Evolutionary conservation across 2,888 invertebrate species (phyloP), one percentile per base, ranked within the genome.

Genomic region (Drosophila rubida): DNA sequence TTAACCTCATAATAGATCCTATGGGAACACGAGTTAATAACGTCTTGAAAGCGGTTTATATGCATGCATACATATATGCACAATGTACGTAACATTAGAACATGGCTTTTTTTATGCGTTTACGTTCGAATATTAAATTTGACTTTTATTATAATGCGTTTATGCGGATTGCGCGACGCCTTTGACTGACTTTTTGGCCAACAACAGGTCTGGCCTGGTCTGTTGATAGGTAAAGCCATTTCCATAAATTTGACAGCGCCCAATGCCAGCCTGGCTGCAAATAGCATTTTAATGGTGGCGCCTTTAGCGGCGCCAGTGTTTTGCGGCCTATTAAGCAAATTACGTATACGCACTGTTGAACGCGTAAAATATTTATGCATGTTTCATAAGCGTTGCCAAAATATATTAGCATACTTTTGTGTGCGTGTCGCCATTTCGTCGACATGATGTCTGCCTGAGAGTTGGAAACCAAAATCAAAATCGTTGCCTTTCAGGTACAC

Each of bases 291-390:
- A 83, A 76, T 83, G 83, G 57, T 57, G 75, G 65, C 73, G 72
- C 63, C 66, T 39, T 35, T 48, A 66, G 55, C 19, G 82, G 53
- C 58, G 69, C 46, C 74, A 61, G 65, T 64, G 66, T 77, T 77
- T 80, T 83, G 80, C 60, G 84, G 77, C 54, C 81, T 82, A 81
- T 82, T 82, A 75, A 78, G 54, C 73, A 87, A 76, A 85, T 87
- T 75, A 66, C 85, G 79, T 78, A 82, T 82, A 84, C 81, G 81
- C 87, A 68, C 87, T 70, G 87, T 73, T 87, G 87, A 66, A 60
- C 76, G 65, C 76, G 65, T 81, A 64, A 82, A 82, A 84, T 81
- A 87, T 87, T 87, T 76, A 87, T 87, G 87, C 67, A 50, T 75
- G 49, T 61, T 72, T 69, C 68, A 65, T 61, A 55, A 57, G 69